Conservation (phyloP, 2,888 invertebrate genomes). For the Tetropium fuscum region DNA sequence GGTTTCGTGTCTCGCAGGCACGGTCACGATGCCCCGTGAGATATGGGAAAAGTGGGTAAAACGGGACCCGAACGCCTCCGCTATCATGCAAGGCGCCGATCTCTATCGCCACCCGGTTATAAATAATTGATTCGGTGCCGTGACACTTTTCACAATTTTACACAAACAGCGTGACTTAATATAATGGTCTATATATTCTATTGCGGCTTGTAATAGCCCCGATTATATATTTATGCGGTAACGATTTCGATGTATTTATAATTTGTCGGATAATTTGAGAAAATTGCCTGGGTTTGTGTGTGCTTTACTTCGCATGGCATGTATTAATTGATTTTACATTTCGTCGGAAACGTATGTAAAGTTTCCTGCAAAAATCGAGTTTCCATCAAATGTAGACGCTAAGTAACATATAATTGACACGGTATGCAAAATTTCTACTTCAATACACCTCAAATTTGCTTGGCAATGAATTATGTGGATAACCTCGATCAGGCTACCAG, state of each 20-base stretch:
- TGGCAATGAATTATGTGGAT: no score
- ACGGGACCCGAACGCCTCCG: conserved; percentile 37
- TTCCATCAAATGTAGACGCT: no score
- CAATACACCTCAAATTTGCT: no score
- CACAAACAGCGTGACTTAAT: conserved; percentile 48
- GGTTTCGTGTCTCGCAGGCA: conserved; percentile 62
- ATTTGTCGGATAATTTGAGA: conserved; percentile 48
- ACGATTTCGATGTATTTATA: conserved; percentile 53
- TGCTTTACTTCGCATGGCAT: conserved; percentile 46
- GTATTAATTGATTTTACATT: conserved; percentile 44
- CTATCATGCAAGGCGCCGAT: conserved; percentile 46
- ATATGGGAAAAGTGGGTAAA: conserved; percentile 55
- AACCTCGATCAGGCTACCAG: no score
- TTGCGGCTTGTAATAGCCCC: conserved; percentile 31
- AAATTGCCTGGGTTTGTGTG: conserved; percentile 31
- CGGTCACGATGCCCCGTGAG: conserved; percentile 52
- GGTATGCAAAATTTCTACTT: no score
- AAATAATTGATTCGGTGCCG: conserved; percentile 46
- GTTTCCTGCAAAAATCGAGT: conserved; percentile 46
- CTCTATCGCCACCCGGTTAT: conserved; percentile 33
- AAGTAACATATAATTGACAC: no score
- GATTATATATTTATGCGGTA: conserved; percentile 43
- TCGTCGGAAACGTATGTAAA: conserved; percentile 36
- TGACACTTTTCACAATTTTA: conserved; percentile 41
- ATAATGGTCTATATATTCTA: conserved; percentile 34